Evolutionary conservation across 2,797 vertebrate genomes (phyloP).

Genomic region (Trematomus bernacchii): DNA sequence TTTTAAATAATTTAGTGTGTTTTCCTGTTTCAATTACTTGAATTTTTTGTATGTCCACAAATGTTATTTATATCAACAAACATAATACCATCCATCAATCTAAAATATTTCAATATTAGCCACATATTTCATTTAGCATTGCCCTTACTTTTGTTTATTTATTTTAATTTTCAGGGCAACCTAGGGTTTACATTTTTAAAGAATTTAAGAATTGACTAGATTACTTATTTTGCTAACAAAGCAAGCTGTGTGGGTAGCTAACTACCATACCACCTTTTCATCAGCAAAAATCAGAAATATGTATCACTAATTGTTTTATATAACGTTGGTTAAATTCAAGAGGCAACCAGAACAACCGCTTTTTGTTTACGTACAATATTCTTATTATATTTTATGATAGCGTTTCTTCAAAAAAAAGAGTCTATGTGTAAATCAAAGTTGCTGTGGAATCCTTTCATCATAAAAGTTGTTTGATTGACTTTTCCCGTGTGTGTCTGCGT

Average conservation of each 20-base stretch:
- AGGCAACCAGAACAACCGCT: neutral
- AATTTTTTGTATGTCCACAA: neutral
- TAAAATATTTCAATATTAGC: neutral
- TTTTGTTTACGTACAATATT: neutral
- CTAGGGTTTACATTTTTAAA: no score
- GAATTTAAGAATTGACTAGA: no score
- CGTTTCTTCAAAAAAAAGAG: neutral
- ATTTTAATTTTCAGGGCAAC: neutral
- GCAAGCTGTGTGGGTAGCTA: neutral
- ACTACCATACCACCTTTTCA: neutral
- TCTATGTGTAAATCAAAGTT: neutral
- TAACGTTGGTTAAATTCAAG: neutral
- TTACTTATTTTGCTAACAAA: no score
- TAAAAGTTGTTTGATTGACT: no score
- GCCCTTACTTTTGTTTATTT: no score
- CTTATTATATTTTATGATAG: no score
- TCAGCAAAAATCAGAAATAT: neutral
- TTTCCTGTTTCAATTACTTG: conserved; percentile 1
- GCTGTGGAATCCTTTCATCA: neutral
- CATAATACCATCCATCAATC: neutral
- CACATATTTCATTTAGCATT: neutral
- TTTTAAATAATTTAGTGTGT: conserved; percentile 1
- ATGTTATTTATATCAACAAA: neutral
- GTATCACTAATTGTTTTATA: neutral
- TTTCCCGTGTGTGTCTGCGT: neutral